A percentile compares a stretch with the other conserved stretches of the same genome.
Evolutionary conservation across 1,140 invertebrate species (phyloP).

Genomic region (Drosophila virilis): DNA sequence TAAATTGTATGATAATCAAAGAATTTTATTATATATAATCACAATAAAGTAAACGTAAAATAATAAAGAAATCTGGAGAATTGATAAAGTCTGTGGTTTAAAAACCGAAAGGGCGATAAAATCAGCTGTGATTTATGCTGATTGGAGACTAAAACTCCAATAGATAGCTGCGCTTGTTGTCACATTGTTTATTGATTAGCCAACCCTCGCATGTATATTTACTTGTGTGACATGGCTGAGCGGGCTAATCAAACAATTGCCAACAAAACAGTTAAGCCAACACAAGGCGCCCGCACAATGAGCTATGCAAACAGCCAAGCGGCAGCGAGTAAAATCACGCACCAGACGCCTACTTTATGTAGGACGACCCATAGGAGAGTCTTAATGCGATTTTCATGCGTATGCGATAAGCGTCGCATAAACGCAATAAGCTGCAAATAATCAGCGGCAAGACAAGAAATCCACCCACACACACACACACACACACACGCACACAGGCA

Average conservation of each 20-base stretch:
- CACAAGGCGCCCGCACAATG: constrained; percentile 42
- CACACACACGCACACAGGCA: constrained; percentile 14
- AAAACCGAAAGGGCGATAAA: too few species aligned
- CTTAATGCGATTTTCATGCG: constrained; percentile 75
- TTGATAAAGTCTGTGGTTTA: too few species aligned
- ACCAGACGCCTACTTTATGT: constrained; percentile 16
- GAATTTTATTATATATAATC: too few species aligned
- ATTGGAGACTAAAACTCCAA: too few species aligned
- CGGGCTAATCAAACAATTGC: constrained; percentile 45
- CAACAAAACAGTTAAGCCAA: constrained; percentile 38
- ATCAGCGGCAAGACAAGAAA: constrained; percentile 70
- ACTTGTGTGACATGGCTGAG: constrained; percentile 31
- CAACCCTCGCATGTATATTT: constrained; percentile 30
- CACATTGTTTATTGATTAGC: too few species aligned
- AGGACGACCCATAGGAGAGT: constrained; percentile 27
- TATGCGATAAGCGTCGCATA: constrained; percentile 76
- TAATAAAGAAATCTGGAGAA: too few species aligned
- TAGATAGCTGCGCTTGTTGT: too few species aligned
- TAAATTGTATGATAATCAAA: too few species aligned
- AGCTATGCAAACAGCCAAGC: constrained; percentile 37
- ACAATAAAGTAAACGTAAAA: too few species aligned
- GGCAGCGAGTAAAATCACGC: constrained; percentile 2
- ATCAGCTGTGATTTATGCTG: too few species aligned
- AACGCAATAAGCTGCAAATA: constrained; percentile 76
- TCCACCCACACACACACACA: constrained; percentile 20